Conservation (phyloP, 1,140 invertebrate species). For the Augochlora pura region DNA sequence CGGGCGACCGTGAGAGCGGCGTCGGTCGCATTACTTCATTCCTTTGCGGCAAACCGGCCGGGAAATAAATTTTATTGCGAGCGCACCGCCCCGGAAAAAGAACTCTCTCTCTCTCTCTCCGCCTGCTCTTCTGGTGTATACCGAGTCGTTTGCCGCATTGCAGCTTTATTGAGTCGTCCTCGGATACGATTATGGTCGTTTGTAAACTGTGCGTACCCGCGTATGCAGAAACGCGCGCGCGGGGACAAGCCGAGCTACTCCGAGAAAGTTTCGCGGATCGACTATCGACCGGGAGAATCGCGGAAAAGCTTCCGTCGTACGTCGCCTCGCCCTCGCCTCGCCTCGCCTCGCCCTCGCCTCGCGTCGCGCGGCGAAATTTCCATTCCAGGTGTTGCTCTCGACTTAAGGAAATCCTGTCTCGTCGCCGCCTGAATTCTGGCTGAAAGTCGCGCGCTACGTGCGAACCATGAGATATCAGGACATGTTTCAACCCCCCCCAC, state of each 20-base stretch:
- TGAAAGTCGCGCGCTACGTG: constrained; percentile 14
- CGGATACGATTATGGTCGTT: constrained; percentile 8
- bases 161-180: constrained; percentile 12
- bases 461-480: constrained; percentile 11
- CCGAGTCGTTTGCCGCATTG: neutral
- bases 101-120: neutral
- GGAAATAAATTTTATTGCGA: constrained; percentile 23
- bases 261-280: neutral
- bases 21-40: neutral
- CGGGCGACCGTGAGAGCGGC: neutral
- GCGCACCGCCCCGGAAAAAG: constrained; percentile 5
- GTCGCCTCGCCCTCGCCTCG: too few relatives aligned
- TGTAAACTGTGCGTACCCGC: constrained; percentile 12
- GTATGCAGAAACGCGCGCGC: neutral
- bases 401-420: constrained; percentile 13
- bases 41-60: constrained; percentile 7
- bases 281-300: neutral
- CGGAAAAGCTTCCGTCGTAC: neutral
- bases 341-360: too few relatives aligned
- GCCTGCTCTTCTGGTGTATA: too few relatives aligned
- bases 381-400: constrained; percentile 14
- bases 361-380: neutral
- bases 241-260: neutral
- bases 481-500: neutral
- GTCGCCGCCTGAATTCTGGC: neutral